Base-by-base conservation (phyloP, 2,888 invertebrate genomes). In the Invenusta paracnida region DNA sequence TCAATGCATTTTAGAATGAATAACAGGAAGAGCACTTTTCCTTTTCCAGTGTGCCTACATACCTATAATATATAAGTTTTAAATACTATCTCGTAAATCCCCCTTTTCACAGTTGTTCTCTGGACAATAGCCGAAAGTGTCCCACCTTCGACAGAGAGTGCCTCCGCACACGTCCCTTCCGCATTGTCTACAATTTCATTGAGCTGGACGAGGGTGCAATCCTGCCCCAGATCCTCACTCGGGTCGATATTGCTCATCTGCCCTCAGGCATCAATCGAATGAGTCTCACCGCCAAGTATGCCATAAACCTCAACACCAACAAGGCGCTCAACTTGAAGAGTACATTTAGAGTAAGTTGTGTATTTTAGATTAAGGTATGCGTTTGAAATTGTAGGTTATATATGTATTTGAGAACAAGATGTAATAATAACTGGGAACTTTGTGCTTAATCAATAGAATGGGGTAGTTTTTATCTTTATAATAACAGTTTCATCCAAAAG, bases 141-240 rank as follows among this genome's bases (percentile, higher is more conserved):
- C 73, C 73, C 2, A 5, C 73, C 17, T 73, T 13, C 23, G 73
- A 73, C 25, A 5, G 73, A n/a, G 73, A 73, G 23, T 73, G 73
- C 23, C 25, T 73, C 11, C 11, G 73, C 5, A 73, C 73, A 13
- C 17, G 73, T 13, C 73, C 73, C 25, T 73, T 73, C 25, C 73
- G 25, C 2, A 73, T 73, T 73, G 73, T 73, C 73, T 73, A 73
- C 73, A 73, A 73, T 23, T 73, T 73, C 25, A 73, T 73, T 73
- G 73, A 73, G 23, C 17, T 73, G 2, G 73, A 73, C 73, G 73
- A 73, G 23, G 17, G 73, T 5, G 73, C 73, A 2, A 25, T 73
- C 27, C 73, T 73, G 17, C 73, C 73, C 11, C 73, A 73, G 25
- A 73, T 73, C 5, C 73, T 73, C 25, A 23, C 73, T 23, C 73